Percentiles rank a stretch among this genome's conserved stretches.
Conservation (phyloP, 92 coral and sea anemone genomes). For the Phymanthus crucifer region DNA sequence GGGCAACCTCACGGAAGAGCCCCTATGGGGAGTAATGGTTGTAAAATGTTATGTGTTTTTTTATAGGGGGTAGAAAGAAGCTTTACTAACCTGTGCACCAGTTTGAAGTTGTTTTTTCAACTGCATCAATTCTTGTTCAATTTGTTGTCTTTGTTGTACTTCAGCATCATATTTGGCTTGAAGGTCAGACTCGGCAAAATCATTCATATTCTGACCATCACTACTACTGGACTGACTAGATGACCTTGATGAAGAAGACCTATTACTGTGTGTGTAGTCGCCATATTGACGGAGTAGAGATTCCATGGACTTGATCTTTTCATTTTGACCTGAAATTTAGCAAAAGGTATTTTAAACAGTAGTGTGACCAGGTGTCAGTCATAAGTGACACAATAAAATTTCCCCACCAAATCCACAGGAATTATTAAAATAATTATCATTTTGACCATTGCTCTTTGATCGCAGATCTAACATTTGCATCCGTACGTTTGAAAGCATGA, state of each 20-base stretch:
- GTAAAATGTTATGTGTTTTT: too few relatives aligned
- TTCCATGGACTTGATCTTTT: conserved; percentile 50
- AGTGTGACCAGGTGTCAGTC: too few relatives aligned
- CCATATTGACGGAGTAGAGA: conserved; percentile 33
- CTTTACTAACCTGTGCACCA: conserved; percentile 5
- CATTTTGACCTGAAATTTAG: conserved; percentile 48
- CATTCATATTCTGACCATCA: conserved; percentile 10
- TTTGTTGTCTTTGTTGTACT: conserved; percentile 12
- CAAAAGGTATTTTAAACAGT: background rate
- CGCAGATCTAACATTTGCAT: too few relatives aligned
- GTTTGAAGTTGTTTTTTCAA: conserved; percentile 10
- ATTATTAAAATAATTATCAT: too few relatives aligned
- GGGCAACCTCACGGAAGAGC: too few relatives aligned
- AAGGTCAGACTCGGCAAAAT: conserved; percentile 20
- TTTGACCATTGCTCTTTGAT: too few relatives aligned
- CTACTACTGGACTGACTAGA: conserved; percentile 26
- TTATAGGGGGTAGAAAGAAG: background rate
- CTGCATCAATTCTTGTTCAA: conserved; percentile 32
- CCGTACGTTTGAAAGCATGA: too few relatives aligned
- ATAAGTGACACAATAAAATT: too few relatives aligned
- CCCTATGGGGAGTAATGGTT: too few relatives aligned
- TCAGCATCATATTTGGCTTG: conserved; percentile 51
- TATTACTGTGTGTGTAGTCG: background rate
- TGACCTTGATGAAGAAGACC: conserved; percentile 15
- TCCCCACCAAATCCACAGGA: too few relatives aligned